These are phyloP conservation scores for Pseudotriccus pelzelni DNA, from an alignment of 2,797 vertebrate species.

Conservation along the genomic window DNA sequence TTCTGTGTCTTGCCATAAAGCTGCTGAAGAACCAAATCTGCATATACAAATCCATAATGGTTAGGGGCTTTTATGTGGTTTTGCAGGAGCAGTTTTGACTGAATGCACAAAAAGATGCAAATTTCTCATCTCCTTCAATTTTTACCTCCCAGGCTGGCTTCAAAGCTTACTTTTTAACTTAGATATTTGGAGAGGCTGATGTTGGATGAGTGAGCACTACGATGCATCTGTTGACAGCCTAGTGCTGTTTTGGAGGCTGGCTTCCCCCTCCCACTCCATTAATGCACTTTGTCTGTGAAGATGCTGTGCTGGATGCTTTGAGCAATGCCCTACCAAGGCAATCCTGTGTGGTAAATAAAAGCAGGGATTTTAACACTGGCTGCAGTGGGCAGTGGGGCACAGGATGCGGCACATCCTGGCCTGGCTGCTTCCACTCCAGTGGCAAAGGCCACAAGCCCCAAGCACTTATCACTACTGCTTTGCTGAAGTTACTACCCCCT, in stretches of 20 bases:
- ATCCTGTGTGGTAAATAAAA: background rate
- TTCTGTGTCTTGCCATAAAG: conserved; percentile 38
- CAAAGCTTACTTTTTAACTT: conserved; percentile 39
- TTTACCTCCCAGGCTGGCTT: conserved; percentile 30
- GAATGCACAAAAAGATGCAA: conserved; percentile 48
- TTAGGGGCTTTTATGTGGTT: conserved; percentile 45
- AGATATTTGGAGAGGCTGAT: conserved; percentile 10
- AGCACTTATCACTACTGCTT: background rate
- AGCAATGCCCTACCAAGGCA: background rate
- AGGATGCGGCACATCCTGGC: background rate
- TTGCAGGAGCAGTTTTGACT: conserved; percentile 28
- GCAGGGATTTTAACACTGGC: background rate
- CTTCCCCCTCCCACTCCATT: conserved; percentile 21
- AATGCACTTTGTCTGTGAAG: background rate
- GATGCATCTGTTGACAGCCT: background rate
- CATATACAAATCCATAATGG: conserved; percentile 53
- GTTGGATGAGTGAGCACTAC: background rate
- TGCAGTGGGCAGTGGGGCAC: background rate
- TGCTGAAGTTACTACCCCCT: background rate
- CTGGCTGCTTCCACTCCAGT: background rate
- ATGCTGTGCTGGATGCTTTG: background rate
- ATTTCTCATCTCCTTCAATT: conserved; percentile 26
- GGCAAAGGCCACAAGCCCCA: background rate
- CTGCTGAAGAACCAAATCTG: conserved; percentile 36
- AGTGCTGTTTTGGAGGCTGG: background rate